Evolutionary conservation across 2,797 vertebrate species (phyloP), one percentile per base, ranked within the genome.

Genomic region (Muscicapa striata): DNA sequence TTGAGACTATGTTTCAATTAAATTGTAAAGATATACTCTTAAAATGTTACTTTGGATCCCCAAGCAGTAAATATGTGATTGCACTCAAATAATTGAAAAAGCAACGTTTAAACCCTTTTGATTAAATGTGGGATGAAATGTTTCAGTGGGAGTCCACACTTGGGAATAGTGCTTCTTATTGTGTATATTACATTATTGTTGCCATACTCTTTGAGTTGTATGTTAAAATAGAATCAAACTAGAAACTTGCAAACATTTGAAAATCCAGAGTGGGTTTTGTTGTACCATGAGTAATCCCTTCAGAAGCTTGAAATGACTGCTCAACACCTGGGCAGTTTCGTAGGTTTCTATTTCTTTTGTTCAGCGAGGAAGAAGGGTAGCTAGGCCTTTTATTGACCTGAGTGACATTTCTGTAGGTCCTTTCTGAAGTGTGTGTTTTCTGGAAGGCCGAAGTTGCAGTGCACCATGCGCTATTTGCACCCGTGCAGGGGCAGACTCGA

Each of bases 401-500:
- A 21, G 24, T 23, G 36, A 24, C 75, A 11, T 78, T 57, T 87
- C 45, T 58, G 0, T 9, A 38, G 38, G 30, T 48, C 59, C 8
- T 82, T 11, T 46, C 24, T 61, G 14, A 66, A 72, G 57, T 11
- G 45, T 59, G 48, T 21, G 13, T 74, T 90, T 78, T 67, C 22
- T 34, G 9, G 15, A 36, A 46, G 40, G 21, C 46, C 23, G 6
- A 38, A 14, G 45, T 62, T 15, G 6, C 0, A 0, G 6, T 51
- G 45, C 32, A 6, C 43, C 26, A 0, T 36, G 1, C 26, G 19
- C 23, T 54, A 0, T 55, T 88, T 67, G 46, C 29, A 1, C 19
- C 3, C 6, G 1, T 21, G 12, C 18, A 11, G 32, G 43, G 27
- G 43, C 46, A 36, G 16, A 30, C 21, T 7, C 7, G 26, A 51